These are phyloP conservation scores for Hydropotes inermis DNA, from an alignment of 2,113 vertebrate genomes.

Conservation along the genomic window DNA sequence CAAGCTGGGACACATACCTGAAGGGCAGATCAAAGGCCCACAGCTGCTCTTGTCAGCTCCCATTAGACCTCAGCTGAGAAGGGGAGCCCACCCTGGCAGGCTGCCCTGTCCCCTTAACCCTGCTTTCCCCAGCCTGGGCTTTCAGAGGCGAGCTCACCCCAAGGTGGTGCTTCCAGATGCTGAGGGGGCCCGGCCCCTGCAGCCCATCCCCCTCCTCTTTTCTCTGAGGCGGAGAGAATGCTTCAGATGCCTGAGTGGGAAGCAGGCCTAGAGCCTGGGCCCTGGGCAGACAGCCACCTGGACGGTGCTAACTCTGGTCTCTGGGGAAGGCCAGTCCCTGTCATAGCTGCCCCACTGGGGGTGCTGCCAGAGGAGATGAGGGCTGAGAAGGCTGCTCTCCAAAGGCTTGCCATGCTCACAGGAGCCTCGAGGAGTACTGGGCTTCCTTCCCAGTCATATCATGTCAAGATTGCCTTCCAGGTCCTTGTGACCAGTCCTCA, in stretches of 20 bases:
- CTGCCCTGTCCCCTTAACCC: slow-evolving; percentile 44
- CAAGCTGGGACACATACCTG: slow-evolving; percentile 58
- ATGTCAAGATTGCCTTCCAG: background rate
- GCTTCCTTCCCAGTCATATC: background rate
- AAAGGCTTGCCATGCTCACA: background rate
- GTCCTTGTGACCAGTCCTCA: background rate
- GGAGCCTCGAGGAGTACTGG: background rate
- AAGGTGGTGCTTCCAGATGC: slow-evolving; percentile 10
- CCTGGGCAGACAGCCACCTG: background rate
- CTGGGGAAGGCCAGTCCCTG: background rate
- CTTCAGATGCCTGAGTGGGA: slow-evolving; percentile 21
- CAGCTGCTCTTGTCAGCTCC: slow-evolving; percentile 64
- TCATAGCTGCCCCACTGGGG: background rate
- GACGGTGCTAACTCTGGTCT: background rate
- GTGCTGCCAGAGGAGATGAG: background rate
- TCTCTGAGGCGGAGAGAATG: slow-evolving; percentile 17
- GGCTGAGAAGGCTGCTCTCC: background rate
- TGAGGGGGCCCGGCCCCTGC: background rate
- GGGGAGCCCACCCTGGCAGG: slow-evolving; percentile 60
- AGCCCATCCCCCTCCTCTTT: background rate
- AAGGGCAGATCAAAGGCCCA: slow-evolving; percentile 63
- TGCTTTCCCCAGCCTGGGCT: slow-evolving; percentile 20
- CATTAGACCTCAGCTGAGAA: slow-evolving; percentile 57
- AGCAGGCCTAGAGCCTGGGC: background rate
- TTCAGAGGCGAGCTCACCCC: background rate